Evolutionary conservation across 1,140 invertebrate genomes (phyloP).

Genomic region (Musca domestica): DNA sequence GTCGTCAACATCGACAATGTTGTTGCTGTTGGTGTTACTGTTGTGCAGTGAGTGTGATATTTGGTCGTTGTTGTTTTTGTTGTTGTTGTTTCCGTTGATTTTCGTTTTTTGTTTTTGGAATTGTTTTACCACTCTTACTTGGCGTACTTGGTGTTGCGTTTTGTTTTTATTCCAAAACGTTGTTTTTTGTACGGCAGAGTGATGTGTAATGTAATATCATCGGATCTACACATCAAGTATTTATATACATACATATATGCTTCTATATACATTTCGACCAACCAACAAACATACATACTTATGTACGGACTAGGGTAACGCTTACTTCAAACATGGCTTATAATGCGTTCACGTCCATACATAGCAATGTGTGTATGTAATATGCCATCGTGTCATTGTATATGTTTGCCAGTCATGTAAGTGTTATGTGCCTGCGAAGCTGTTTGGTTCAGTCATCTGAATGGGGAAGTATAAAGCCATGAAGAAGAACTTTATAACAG

Average conservation of each 20-base stretch:
- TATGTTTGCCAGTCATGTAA: too few relatives aligned
- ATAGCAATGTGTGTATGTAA: too few relatives aligned
- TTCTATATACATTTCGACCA: background rate
- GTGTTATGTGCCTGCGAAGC: too few relatives aligned
- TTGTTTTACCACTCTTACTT: background rate
- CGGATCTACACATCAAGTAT: slow-evolving; percentile 19
- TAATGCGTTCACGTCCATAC: background rate
- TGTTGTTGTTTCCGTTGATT: background rate
- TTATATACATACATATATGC: background rate
- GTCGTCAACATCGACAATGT: background rate
- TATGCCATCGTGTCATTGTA: too few relatives aligned
- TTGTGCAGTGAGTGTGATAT: too few relatives aligned
- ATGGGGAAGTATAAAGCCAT: too few relatives aligned
- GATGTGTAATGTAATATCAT: slow-evolving; percentile 21
- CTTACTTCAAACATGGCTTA: background rate
- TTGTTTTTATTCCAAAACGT: background rate
- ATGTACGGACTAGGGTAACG: background rate
- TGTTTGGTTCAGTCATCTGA: too few relatives aligned
- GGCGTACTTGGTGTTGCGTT: background rate
- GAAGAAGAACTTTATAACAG: too few relatives aligned
- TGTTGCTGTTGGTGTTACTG: background rate
- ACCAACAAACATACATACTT: background rate
- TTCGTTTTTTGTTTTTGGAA: background rate
- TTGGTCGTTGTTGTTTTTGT: background rate
- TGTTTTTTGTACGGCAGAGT: background rate